These are phyloP conservation scores for Catocala sponsa DNA, from an alignment of 2,888 invertebrate genomes.

Conservation along the genomic window DNA sequence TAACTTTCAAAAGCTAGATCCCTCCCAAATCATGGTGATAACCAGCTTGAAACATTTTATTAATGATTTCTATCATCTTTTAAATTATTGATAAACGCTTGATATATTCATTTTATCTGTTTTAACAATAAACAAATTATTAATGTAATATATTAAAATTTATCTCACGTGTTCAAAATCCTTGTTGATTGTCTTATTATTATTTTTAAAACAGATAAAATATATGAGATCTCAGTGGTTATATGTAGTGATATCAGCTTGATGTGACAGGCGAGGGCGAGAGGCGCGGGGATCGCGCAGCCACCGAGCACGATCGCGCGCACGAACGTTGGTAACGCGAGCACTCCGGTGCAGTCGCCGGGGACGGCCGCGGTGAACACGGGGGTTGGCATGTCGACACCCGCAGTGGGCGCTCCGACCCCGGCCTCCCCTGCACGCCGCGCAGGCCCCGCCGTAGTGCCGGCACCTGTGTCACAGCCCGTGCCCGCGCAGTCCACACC, in stretches of 20 bases:
- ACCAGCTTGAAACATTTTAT: constrained; percentile 34
- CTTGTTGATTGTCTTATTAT: too few species aligned
- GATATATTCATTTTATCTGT: constrained; percentile 19
- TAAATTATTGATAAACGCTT: neutral
- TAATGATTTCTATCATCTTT: constrained; percentile 24
- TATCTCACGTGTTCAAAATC: too few species aligned
- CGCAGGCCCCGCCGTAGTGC: constrained; percentile 57
- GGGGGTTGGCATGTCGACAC: constrained; percentile 52
- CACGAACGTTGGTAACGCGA: constrained; percentile 89
- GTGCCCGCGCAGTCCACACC: constrained; percentile 75
- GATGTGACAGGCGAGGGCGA: constrained; percentile 82
- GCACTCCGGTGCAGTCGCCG: constrained; percentile 79
- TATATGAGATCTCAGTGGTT: constrained; percentile 11
- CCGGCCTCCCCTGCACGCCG: constrained; percentile 57
- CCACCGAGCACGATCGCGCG: constrained; percentile 87
- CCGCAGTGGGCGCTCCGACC: constrained; percentile 47
- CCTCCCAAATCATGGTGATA: constrained; percentile 27
- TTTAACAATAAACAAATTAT: constrained; percentile 9
- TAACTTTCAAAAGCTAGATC: constrained; percentile 20
- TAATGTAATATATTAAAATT: too few species aligned
- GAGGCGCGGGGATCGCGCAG: constrained; percentile 83
- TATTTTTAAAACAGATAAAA: constrained; percentile 24
- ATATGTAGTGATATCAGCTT: constrained; percentile 40
- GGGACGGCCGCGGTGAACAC: constrained; percentile 54
- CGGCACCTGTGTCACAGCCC: constrained; percentile 56